Conservation (phyloP, 2,113 vertebrate genomes). For the Podocnemis expansa region DNA sequence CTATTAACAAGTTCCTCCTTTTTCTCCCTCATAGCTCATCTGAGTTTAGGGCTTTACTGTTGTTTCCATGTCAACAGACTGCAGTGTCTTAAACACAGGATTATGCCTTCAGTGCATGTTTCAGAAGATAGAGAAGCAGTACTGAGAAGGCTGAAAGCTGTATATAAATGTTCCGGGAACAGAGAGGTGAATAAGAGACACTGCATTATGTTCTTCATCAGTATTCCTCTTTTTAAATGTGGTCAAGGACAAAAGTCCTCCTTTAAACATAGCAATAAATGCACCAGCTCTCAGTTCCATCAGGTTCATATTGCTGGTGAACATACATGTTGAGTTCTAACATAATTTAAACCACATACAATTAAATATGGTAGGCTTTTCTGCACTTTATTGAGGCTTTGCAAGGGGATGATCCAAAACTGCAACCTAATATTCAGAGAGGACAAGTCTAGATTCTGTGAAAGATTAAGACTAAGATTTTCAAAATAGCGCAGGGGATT, state of each 20-base stretch:
- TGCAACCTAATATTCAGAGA: background rate
- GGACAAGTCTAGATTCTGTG: background rate
- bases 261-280: background rate
- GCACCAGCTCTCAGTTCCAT: background rate
- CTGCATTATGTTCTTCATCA: background rate
- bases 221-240: background rate
- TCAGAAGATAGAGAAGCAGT: background rate
- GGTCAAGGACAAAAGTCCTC: background rate
- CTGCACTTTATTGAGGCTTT: background rate
- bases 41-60: background rate
- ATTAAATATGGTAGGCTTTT: background rate
- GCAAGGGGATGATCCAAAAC: background rate
- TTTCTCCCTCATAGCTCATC: background rate
- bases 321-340: background rate
- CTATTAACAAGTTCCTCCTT: background rate
- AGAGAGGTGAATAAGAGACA: accelerated
- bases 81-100: background rate
- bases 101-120: background rate
- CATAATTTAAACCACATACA: background rate
- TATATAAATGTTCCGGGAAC: background rate
- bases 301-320: background rate
- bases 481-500: background rate
- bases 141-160: background rate
- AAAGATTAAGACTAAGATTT: background rate
- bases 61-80: background rate